Percentiles rank a stretch among this genome's conserved stretches.
These are phyloP conservation scores for Chelonoidis abingdonii DNA, from an alignment of 2,113 vertebrate species.

Conservation along the genomic window DNA sequence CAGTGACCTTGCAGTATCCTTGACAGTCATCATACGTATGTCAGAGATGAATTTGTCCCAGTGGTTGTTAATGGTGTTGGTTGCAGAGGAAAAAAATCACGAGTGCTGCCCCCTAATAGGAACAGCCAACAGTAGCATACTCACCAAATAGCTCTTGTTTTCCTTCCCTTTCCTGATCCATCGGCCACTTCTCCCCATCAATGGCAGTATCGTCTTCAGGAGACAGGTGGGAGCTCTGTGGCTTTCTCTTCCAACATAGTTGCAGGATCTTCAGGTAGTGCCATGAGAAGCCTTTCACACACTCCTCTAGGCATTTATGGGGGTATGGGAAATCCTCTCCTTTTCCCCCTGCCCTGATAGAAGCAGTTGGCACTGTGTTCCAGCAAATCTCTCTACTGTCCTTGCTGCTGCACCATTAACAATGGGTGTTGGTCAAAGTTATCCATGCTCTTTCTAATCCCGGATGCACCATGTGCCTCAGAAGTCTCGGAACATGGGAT, in stretches of 20 bases:
- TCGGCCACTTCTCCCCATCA: background rate
- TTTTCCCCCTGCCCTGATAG: background rate
- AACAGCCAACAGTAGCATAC: background rate
- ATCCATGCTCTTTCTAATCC: background rate
- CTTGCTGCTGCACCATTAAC: background rate
- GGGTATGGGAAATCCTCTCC: background rate
- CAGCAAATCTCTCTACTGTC: background rate
- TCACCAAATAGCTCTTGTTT: background rate
- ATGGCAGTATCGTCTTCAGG: background rate
- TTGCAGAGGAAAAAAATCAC: background rate
- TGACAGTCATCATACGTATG: background rate
- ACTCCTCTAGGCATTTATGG: background rate
- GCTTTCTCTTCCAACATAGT: background rate
- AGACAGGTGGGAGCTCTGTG: background rate
- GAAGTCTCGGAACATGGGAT: background rate
- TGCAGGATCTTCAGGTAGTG: background rate
- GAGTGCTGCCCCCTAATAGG: background rate
- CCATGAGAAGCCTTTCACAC: background rate
- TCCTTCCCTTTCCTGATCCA: background rate
- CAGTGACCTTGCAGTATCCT: background rate
- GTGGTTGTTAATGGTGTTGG: background rate
- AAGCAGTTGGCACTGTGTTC: background rate
- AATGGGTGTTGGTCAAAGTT: background rate
- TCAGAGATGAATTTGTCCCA: background rate
- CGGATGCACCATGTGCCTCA: background rate